These are phyloP conservation scores for Lasioglossum vierecki DNA, from an alignment of 2,888 invertebrate species.

Conservation along the genomic window DNA sequence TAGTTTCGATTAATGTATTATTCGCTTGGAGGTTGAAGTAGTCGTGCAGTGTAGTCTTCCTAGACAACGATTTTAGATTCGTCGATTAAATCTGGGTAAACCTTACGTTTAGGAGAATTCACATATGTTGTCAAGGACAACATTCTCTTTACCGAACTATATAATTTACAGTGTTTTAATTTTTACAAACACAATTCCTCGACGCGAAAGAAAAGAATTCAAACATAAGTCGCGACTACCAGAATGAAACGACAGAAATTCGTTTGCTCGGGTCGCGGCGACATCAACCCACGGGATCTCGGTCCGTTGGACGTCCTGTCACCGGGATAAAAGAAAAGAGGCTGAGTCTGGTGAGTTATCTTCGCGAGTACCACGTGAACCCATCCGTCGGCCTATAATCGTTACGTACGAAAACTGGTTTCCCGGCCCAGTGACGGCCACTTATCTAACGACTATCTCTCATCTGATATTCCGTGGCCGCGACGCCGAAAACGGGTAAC, in stretches of 20 bases:
- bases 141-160: too few relatives aligned
- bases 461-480: slow-evolving; percentile 67
- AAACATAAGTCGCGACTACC: neutral
- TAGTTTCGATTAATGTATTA: neutral
- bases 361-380: slow-evolving; percentile 60
- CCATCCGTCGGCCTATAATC: slow-evolving; percentile 67
- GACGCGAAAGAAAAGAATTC: neutral
- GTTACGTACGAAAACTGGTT: slow-evolving; percentile 74
- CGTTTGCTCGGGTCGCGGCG: neutral
- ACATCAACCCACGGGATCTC: slow-evolving; percentile 12
- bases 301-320: neutral
- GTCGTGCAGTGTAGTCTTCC: too few relatives aligned
- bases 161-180: too few relatives aligned
- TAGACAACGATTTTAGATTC: too few relatives aligned
- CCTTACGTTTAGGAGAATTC: too few relatives aligned
- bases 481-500: slow-evolving; percentile 44
- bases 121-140: too few relatives aligned
- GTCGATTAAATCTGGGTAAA: too few relatives aligned
- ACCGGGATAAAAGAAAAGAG: slow-evolving; percentile 13
- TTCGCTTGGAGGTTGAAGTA: too few relatives aligned
- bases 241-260: neutral
- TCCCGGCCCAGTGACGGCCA: slow-evolving; percentile 41
- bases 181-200: too few relatives aligned
- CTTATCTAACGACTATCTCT: slow-evolving; percentile 72
- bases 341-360: slow-evolving; percentile 48